Conservation (phyloP, 1,140 invertebrate genomes). For the Delia radicum region DNA sequence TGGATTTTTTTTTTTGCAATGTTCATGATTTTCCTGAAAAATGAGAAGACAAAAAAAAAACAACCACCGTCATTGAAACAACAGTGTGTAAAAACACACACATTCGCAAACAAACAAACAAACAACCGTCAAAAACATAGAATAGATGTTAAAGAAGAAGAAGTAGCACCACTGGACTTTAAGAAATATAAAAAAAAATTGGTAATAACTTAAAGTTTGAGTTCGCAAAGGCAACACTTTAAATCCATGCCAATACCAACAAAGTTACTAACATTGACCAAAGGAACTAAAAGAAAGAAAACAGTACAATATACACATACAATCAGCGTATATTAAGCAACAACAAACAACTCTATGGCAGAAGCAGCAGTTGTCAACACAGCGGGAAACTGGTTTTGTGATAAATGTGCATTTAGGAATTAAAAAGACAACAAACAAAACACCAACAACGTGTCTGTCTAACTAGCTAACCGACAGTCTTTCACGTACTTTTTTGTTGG, state of each 20-base stretch:
- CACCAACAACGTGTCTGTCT: neutral
- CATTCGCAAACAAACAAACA: neutral
- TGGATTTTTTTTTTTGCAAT: neutral
- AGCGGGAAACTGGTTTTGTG: constrained; percentile 21
- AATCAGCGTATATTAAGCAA: neutral
- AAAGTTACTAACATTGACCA: neutral
- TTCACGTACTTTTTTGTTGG: neutral
- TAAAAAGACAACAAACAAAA: neutral
- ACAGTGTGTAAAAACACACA: neutral
- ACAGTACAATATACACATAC: neutral
- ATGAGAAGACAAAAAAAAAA: neutral
- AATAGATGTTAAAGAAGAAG: neutral
- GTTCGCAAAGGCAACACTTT: neutral
- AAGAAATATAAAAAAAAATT: neutral
- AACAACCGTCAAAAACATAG: neutral
- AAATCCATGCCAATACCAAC: neutral
- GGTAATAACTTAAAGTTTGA: neutral
- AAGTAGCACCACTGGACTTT: neutral
- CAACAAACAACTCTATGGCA: neutral
- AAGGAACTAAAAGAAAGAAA: neutral
- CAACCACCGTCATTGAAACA: neutral
- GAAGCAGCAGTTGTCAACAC: constrained; percentile 13
- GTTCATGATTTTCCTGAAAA: neutral
- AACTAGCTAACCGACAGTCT: neutral
- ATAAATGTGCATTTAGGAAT: constrained; percentile 21